Percentiles rank a stretch among this genome's conserved stretches.
phyloP scores from a whole-genome alignment of 2,888 invertebrate genomes.

The Bunonema sp. region DNA sequence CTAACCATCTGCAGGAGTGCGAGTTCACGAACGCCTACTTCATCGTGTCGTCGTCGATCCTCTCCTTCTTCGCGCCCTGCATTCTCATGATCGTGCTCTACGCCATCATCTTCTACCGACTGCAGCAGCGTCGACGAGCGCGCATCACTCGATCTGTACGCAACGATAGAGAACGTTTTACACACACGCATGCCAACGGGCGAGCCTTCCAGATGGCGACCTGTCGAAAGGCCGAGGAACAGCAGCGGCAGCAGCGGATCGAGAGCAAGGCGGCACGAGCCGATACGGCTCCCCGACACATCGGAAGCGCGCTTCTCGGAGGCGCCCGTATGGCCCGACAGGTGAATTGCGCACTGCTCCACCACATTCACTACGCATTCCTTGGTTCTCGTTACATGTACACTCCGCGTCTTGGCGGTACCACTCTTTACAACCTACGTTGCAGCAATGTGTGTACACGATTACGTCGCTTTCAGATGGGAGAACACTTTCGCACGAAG shows the following conservation, averaged over 20 bases:
- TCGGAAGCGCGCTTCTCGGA: slow-evolving; percentile 34
- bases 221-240: background rate
- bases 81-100: slow-evolving; percentile 94
- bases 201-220: background rate
- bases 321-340: slow-evolving; percentile 33
- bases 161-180: slow-evolving; percentile 1
- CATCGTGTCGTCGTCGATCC: slow-evolving; percentile 87
- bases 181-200: background rate
- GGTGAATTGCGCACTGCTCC: no score
- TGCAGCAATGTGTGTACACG: no score
- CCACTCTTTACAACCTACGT: no score
- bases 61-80: slow-evolving; percentile 95
- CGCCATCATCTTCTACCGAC: slow-evolving; percentile 79
- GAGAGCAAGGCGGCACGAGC: no score
- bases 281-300: no score
- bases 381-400: no score
- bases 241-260: no score
- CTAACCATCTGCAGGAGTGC: slow-evolving; percentile 52
- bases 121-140: slow-evolving; percentile 44
- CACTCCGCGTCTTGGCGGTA: no score
- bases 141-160: slow-evolving; percentile 14
- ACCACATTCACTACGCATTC: no score
- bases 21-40: slow-evolving; percentile 94
- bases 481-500: slow-evolving; percentile 31
- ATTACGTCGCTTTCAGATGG: no score